These are phyloP conservation scores for Zapus hudsonius DNA, from an alignment of 2,113 vertebrate genomes.

Conservation along the genomic window DNA sequence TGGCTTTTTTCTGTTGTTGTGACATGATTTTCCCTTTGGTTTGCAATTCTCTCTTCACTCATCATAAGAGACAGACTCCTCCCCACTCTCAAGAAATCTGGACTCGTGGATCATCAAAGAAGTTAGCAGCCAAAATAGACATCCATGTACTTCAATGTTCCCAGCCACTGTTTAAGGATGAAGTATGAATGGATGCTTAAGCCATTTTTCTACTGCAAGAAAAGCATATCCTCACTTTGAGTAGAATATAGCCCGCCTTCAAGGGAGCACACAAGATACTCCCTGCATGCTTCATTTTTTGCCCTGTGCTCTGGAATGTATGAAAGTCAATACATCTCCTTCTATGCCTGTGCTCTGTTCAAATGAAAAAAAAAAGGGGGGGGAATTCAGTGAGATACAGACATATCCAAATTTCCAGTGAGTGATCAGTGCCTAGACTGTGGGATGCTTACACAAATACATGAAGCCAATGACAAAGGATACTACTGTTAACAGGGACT, in stretches of 20 bases:
- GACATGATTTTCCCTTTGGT: background rate
- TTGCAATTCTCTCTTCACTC: background rate
- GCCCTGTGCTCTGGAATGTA: background rate
- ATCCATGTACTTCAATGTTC: background rate
- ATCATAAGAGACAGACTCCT: background rate
- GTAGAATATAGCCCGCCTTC: background rate
- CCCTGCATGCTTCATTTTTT: background rate
- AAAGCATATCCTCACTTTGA: background rate
- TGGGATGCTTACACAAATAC: background rate
- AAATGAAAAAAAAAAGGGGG: too few relatives aligned
- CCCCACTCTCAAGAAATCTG: slow-evolving; percentile 18
- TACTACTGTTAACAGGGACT: background rate
- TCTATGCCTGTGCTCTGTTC: background rate
- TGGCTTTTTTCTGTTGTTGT: background rate
- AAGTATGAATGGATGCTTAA: background rate
- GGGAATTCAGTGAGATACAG: background rate
- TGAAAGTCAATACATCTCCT: background rate
- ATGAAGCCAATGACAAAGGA: background rate
- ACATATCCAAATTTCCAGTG: background rate
- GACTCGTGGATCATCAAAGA: background rate
- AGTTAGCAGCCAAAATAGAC: background rate
- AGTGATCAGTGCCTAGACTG: background rate
- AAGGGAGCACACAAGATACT: background rate
- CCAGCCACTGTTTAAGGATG: background rate
- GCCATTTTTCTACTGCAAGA: background rate